These are phyloP conservation scores for Phacellophora camtschatica DNA, from an alignment of 30 jellyfish, hydroid and myxozoan species.

Conservation along the genomic window DNA sequence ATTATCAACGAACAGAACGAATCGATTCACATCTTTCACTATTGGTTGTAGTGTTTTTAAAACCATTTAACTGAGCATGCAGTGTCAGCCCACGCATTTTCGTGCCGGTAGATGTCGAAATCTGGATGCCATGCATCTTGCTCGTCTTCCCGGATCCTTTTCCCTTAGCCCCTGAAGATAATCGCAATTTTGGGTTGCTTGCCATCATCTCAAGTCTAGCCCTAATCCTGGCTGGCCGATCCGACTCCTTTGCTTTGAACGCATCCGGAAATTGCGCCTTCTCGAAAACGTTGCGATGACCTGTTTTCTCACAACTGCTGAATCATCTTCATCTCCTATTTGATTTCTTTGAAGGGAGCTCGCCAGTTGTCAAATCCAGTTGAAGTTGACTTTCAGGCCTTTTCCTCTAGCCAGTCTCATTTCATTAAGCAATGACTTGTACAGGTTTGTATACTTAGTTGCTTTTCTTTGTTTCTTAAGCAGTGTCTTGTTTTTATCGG, in stretches of 20 bases:
- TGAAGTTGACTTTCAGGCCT: conserved; percentile 16
- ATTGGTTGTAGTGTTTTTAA: conserved; percentile 10
- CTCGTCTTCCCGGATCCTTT: conserved; percentile 16
- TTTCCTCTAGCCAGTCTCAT: no score
- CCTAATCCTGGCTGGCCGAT: conserved; percentile 32
- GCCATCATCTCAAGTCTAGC: conserved; percentile 35
- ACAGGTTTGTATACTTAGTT: no score
- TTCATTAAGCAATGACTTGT: no score
- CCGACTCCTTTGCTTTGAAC: conserved; percentile 7
- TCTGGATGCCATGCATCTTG: conserved; percentile 44
- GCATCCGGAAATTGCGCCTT: conserved; percentile 10
- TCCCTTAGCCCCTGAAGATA: conserved; percentile 41
- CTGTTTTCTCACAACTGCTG: conserved; percentile 26
- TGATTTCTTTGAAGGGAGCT: conserved; percentile 1
- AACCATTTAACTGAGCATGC: conserved; percentile 16
- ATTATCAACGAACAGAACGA: no score
- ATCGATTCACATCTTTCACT: no score
- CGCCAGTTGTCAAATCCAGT: conserved; percentile 23
- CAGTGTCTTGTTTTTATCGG: no score
- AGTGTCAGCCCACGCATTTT: conserved; percentile 42
- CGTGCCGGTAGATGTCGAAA: conserved; percentile 10
- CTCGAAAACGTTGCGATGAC: conserved; percentile 15
- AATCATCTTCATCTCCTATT: conserved; percentile 10
- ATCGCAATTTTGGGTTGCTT: conserved; percentile 16
- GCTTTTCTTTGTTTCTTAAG: no score